Base-by-base conservation (phyloP, 1,140 invertebrate genomes). In the Drosophila arizonae region DNA sequence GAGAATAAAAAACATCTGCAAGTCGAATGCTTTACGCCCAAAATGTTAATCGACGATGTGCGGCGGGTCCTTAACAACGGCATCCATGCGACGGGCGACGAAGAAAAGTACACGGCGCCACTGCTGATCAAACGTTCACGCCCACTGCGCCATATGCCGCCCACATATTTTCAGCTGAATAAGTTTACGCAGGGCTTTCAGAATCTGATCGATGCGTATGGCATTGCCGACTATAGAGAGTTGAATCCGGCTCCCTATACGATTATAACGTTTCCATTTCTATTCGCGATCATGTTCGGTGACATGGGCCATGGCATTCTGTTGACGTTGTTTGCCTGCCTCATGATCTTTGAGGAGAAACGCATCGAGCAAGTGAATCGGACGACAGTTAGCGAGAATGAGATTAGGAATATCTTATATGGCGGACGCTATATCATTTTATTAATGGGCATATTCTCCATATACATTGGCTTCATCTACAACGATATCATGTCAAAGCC, bases 401-500 rank as follows among this genome's bases (percentile, higher is more conserved):
- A 96, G 95, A 99, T 99, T 72, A 97, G 97, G 94, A 96, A 96
- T 81, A 99, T 98, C 39, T 98, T 99, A 93, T 99, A 98, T 91
- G 96, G 95, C 30, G 99, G 99, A 51, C 95, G 99, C 51, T 99
- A 99, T 92, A 98, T 99, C 69, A 97, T 99, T 41, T 92, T 99
- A 1, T 92, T 99, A 51, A 99, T 99, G 99, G 98, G 98, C 2
- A 74, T 96, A 0, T 99, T 99, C 91, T 99, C 98, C 0, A 96
- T 99, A 50, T 99, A 99, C 92, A 98, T 98, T 24, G 98, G 98
- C 0, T 82, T 99, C 3, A 95, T 99, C 46, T 99, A 99, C 92
- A 99, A 99, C 92, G 98, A 99, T 90, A 92, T 97, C 3, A 99
- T 99, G 91, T 97, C 98, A 0, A 99, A 98, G 90, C 96, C 97